phyloP scores from a whole-genome alignment of 2,888 invertebrate genomes.

The Nematopogon swammerdamellus region DNA sequence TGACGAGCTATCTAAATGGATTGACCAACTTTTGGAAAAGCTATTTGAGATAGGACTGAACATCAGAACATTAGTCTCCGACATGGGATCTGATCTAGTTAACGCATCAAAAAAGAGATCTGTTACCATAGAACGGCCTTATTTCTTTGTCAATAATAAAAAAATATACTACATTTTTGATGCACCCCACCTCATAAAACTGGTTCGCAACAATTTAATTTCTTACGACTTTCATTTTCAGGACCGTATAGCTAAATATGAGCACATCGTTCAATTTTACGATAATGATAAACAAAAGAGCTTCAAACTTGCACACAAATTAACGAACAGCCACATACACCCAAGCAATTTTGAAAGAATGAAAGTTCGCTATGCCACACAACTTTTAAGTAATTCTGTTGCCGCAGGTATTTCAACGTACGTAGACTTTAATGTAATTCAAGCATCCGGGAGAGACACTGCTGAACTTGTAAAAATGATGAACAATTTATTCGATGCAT shows the following conservation, averaged over 20 bases:
- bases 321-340: conserved; percentile 16
- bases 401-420: conserved; percentile 14
- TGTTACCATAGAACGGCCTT: conserved; percentile 13
- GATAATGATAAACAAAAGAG: conserved; percentile 12
- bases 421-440: conserved; percentile 9
- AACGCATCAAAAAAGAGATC: conserved; percentile 11
- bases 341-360: conserved; percentile 16
- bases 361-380: conserved; percentile 15
- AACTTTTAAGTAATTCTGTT: conserved; percentile 18
- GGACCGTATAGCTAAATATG: conserved; percentile 15
- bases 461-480: conserved; percentile 13
- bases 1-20: conserved; percentile 12
- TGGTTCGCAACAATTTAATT: conserved; percentile 15
- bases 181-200: conserved; percentile 17
- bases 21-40: conserved; percentile 14
- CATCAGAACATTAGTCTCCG: conserved; percentile 13
- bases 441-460: conserved; percentile 11
- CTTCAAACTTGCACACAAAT: conserved; percentile 16
- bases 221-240: conserved; percentile 16
- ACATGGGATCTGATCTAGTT: conserved; percentile 13
- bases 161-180: conserved; percentile 20
- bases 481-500: conserved; percentile 13
- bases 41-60: conserved; percentile 15
- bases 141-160: conserved; percentile 14
- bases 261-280: conserved; percentile 16